Conservation (phyloP, 30 jellyfish, hydroid and myxozoan species). For the Phacellophora camtschatica region DNA sequence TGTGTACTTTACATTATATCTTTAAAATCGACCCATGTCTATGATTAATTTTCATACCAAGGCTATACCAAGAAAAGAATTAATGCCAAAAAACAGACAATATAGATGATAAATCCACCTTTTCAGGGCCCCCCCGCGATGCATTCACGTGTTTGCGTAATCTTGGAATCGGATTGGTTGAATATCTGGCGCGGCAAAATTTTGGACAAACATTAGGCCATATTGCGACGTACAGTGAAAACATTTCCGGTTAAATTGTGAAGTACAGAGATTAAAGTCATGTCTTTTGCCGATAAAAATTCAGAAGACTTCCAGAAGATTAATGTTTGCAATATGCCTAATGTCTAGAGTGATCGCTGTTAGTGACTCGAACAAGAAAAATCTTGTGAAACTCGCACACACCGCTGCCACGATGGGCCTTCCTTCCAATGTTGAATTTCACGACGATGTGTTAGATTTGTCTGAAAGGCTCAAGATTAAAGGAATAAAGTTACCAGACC, state of each 20-base stretch:
- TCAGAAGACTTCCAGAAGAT: constrained; percentile 26
- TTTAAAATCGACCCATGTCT: too few relatives aligned
- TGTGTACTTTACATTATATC: too few relatives aligned
- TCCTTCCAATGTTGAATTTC: constrained; percentile 28
- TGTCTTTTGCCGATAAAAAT: not conserved
- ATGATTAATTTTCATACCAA: too few relatives aligned
- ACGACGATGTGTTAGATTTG: constrained; percentile 34
- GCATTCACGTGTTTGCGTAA: constrained; percentile 7
- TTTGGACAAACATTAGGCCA: constrained; percentile 23
- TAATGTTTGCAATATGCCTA: constrained; percentile 30
- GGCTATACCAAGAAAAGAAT: too few relatives aligned
- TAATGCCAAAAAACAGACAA: too few relatives aligned
- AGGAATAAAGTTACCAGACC: constrained; percentile 40
- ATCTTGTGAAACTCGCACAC: constrained; percentile 35
- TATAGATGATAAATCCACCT: constrained; percentile 1
- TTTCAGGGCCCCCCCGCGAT: constrained; percentile 12
- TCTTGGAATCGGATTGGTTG: constrained; percentile 33
- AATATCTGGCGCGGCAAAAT: constrained; percentile 24
- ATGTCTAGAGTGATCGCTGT: constrained; percentile 42
- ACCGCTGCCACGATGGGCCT: constrained; percentile 49
- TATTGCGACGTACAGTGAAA: not conserved
- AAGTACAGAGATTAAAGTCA: constrained; percentile 9
- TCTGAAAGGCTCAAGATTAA: constrained; percentile 43
- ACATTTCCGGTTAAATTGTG: not conserved
- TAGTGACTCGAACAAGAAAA: not conserved